Percentiles rank a stretch among this genome's conserved stretches.
These are phyloP conservation scores for Gymnoscelis rufifasciata DNA, from an alignment of 2,888 invertebrate species.

Conservation along the genomic window DNA sequence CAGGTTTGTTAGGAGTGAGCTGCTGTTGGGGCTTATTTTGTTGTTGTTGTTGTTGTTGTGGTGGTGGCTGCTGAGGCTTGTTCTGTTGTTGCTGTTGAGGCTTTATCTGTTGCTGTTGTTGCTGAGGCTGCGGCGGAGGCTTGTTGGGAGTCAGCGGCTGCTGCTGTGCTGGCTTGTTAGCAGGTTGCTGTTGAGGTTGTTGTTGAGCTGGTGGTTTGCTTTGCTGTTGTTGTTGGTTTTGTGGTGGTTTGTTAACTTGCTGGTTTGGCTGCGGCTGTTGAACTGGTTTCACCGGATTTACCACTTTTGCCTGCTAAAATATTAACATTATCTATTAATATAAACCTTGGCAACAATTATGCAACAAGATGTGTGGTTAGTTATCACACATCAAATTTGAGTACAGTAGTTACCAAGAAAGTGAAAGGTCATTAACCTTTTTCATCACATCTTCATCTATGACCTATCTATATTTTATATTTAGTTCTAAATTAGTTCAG, in stretches of 20 bases:
- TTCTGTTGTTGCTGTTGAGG: conserved; percentile 30
- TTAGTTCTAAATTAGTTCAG: too few relatives aligned
- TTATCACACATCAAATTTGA: too few relatives aligned
- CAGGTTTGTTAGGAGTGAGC: conserved; percentile 28
- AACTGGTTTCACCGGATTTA: conserved; percentile 28
- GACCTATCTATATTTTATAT: too few relatives aligned
- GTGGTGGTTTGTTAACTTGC: conserved; percentile 29
- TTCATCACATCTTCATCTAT: too few relatives aligned
- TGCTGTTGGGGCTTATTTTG: conserved; percentile 25
- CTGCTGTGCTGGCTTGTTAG: conserved; percentile 27
- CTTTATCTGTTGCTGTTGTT: conserved; percentile 30
- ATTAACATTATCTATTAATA: too few relatives aligned
- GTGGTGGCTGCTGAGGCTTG: conserved; percentile 24
- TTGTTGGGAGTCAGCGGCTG: conserved; percentile 25
- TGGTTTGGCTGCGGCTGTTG: conserved; percentile 25
- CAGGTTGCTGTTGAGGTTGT: conserved; percentile 26
- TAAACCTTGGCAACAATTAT: too few relatives aligned
- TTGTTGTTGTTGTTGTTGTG: background rate
- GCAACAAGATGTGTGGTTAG: too few relatives aligned
- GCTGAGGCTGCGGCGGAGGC: conserved; percentile 27
- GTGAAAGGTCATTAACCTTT: too few relatives aligned
- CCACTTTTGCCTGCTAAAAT: too few relatives aligned
- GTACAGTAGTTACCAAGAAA: too few relatives aligned
- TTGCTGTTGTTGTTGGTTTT: conserved; percentile 25
- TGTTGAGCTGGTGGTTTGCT: conserved; percentile 20